Evolutionary conservation across 2,113 vertebrate species (phyloP), one percentile per base, ranked within the genome.

Genomic region (Geococcyx californianus): DNA sequence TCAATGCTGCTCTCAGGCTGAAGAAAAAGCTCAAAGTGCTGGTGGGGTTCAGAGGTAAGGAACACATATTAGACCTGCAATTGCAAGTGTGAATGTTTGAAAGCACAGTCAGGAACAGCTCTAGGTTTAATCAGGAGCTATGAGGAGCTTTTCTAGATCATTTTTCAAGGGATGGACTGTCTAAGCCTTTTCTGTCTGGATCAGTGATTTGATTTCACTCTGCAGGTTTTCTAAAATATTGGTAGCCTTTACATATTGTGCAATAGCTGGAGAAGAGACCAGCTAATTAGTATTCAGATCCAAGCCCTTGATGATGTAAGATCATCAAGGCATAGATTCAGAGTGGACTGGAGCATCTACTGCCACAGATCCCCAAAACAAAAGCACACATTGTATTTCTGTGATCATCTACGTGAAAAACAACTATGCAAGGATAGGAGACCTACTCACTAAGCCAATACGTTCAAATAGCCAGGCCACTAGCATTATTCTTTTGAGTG

Each of bases 191-290:
- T 74, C 11, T 52, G 7, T 78, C 28, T 70, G 24, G 66, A 64
- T 1, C 7, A 21, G 44, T 55, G 29, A 52, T 19, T 3, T 47
- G 9, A 3, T 87, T 76, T 58, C 1, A 0, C 16, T 78, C 5
- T 52, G 5, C 4, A 26, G 2, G 81, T 16, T 16, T 16, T 31
- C 24, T 28, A 26, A 45, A 81, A 44, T 67, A 67, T 4, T 20
- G 10, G 4, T 23, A 54, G 16, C 2, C 4, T 81, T 49, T 44
- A 4, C 4, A 7, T 33, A 69, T 29, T 62, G 9, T 70, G 5
- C 1, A 8, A 62, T 7, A 74, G 4, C 3, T 3, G 2, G 26
- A 73, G 10, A 82, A 74, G 9, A 69, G 3, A 44, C 9, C 2
- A 49, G 23, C 18, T 26, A 40, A 5, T 25, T 40, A 3, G 3